Evolutionary conservation across 2,888 invertebrate genomes (phyloP).

Genomic region (Incurvaria masculella): DNA sequence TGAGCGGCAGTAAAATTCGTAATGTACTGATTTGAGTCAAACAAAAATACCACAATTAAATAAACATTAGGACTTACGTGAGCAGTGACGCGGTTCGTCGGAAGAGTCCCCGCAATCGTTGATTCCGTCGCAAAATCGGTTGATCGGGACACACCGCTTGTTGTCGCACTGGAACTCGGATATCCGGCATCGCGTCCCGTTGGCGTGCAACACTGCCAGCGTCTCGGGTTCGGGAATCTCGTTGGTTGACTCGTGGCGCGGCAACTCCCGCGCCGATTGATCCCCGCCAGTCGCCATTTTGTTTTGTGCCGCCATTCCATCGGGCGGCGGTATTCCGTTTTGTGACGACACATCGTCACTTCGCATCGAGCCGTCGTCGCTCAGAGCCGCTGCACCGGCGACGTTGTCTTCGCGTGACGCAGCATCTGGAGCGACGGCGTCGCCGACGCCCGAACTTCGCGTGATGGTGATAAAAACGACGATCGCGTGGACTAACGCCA

Average conservation of each 20-base stretch:
- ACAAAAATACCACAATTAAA: too few relatives aligned
- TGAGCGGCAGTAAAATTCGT: too few relatives aligned
- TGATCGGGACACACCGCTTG: conserved; percentile 64
- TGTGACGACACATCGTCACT: conserved; percentile 7
- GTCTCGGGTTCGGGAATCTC: conserved; percentile 39
- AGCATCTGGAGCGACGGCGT: background rate
- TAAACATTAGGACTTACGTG: too few relatives aligned
- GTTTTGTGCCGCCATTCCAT: background rate
- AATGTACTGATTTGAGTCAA: too few relatives aligned
- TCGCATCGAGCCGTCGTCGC: conserved; percentile 4
- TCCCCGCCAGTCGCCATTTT: background rate
- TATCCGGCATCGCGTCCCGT: conserved; percentile 57
- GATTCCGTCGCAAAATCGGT: conserved; percentile 73
- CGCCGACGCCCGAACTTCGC: background rate
- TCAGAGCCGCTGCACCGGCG: background rate
- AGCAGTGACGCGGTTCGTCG: conserved; percentile 77
- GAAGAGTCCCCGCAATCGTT: conserved; percentile 80
- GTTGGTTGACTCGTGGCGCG: conserved; percentile 17
- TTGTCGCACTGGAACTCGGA: conserved; percentile 67
- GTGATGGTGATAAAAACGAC: background rate
- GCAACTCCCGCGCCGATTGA: background rate
- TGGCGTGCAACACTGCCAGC: conserved; percentile 41
- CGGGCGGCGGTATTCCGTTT: conserved; percentile 11
- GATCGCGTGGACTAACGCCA: background rate
- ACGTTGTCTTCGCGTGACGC: background rate